phyloP scores from a whole-genome alignment of 2,113 vertebrate genomes.

The Holacanthus passer region DNA sequence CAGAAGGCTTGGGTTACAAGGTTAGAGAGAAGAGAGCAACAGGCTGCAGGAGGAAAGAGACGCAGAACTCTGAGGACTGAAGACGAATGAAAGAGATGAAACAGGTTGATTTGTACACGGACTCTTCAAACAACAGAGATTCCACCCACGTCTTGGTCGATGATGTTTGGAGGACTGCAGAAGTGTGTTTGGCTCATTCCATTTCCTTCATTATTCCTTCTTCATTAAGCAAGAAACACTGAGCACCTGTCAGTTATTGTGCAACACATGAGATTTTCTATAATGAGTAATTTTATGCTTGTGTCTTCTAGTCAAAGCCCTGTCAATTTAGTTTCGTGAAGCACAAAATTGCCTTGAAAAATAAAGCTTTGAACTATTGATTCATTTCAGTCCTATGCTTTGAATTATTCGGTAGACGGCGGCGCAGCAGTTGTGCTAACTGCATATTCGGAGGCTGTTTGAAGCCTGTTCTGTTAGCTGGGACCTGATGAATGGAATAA shows the following conservation, averaged over 20 bases:
- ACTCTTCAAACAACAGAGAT: constrained; percentile 37
- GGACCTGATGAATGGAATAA: constrained; percentile 32
- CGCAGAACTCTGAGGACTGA: neutral
- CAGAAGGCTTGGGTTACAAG: neutral
- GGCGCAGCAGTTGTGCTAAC: constrained; percentile 40
- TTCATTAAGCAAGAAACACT: constrained; percentile 42
- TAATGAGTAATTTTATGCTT: constrained; percentile 66
- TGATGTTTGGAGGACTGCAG: constrained; percentile 10
- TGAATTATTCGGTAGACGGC: constrained; percentile 67
- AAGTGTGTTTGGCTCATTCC: constrained; percentile 44
- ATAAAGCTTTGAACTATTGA: constrained; percentile 75
- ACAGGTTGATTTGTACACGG: constrained; percentile 7
- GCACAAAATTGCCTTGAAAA: constrained; percentile 73
- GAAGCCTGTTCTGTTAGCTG: constrained; percentile 21
- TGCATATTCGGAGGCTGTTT: constrained; percentile 54
- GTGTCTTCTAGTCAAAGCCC: constrained; percentile 62
- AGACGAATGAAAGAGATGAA: constrained; percentile 21
- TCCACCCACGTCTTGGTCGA: constrained; percentile 18
- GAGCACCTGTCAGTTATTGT: constrained; percentile 49
- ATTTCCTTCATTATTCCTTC: constrained; percentile 54
- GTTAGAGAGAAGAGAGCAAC: constrained; percentile 7
- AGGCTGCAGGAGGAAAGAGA: neutral
- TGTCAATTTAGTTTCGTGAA: constrained; percentile 65
- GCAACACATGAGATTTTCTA: constrained; percentile 53
- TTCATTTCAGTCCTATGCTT: constrained; percentile 68